phyloP scores from a whole-genome alignment of 2,797 vertebrate species.

The Dipus sagitta region DNA sequence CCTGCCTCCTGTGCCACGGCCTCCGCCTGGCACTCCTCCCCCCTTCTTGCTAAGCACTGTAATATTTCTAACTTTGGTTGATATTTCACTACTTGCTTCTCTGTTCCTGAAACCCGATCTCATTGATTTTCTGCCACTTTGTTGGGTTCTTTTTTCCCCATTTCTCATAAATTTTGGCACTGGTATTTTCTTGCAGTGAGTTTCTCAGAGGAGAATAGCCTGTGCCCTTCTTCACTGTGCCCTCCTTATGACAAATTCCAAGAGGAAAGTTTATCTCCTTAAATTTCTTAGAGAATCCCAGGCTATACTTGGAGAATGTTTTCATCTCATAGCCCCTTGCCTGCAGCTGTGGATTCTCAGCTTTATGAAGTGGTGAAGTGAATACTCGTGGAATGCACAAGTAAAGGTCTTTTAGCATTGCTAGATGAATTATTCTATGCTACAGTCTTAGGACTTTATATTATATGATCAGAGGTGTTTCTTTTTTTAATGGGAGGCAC shows the following conservation, averaged over 20 bases:
- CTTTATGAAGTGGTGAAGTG: neutral
- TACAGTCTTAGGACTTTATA: neutral
- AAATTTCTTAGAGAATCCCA: slow-evolving; percentile 17
- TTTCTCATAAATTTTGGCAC: neutral
- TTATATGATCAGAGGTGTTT: neutral
- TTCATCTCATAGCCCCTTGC: neutral
- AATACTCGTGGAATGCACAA: neutral
- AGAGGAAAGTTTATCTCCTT: neutral
- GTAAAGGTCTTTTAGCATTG: neutral
- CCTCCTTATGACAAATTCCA: neutral
- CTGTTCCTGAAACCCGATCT: slow-evolving; percentile 18
- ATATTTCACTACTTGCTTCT: neutral
- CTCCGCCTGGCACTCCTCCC: neutral
- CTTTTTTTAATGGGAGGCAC: neutral
- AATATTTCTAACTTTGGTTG: neutral
- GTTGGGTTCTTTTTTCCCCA: neutral
- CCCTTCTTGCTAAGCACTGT: neutral
- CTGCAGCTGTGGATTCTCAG: neutral
- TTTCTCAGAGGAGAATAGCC: neutral
- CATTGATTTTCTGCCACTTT: neutral
- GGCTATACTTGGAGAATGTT: neutral
- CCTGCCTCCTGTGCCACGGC: neutral
- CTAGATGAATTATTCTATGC: neutral
- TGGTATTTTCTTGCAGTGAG: neutral
- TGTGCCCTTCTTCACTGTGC: neutral